Evolutionary conservation across 2,113 vertebrate species (phyloP), one percentile per base, ranked within the genome.

Genomic region (Aleadryas rufinucha): DNA sequence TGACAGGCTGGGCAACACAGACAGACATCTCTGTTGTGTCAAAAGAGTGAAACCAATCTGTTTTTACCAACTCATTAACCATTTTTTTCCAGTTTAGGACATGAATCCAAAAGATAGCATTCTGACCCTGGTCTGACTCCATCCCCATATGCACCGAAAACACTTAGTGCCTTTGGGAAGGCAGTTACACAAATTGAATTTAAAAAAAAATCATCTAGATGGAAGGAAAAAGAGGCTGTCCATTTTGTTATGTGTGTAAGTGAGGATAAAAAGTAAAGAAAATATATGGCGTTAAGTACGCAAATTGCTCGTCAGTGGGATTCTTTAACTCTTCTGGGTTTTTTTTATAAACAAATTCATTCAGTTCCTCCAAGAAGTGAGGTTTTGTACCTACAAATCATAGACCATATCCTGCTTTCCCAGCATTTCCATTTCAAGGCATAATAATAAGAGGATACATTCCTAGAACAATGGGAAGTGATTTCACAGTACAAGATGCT

Each of bases 351-450:
- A 56, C 33, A 66, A 74, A 93, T 59, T 28, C 44, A 72, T 79
- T 50, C 39, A 39, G 7, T 3, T 54, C 50, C 90, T 94, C 88
- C 39, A 82, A 89, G 39, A 97, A 79, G 7, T 47, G 4, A 64
- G 16, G 1, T 24, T 65, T 74, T 78, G 70, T 85, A 64, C 84
- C 63, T 90, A 91, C 76, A 94, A 93, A 79, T 57, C 64, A 47
- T n/a, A 72, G n/a, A 65, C 24, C 20, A 80, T 70, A 77, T 74
- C n/a, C 79, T 66, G 35, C 37, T 52, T 78, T 80, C 59, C 20
- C n/a, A 85, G 7, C 57, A 52, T 79, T 92, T 86, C 66, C 75
- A 88, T 91, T 95, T 75, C 44, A 93, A 93, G 59, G 27, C 45
- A 77, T 37, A 90, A 85, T 65, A 90, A 65, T 49, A 77, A 54